Conservation (phyloP, 53 echinoderm and acorn worm species). For the Holothuria scabra region DNA sequence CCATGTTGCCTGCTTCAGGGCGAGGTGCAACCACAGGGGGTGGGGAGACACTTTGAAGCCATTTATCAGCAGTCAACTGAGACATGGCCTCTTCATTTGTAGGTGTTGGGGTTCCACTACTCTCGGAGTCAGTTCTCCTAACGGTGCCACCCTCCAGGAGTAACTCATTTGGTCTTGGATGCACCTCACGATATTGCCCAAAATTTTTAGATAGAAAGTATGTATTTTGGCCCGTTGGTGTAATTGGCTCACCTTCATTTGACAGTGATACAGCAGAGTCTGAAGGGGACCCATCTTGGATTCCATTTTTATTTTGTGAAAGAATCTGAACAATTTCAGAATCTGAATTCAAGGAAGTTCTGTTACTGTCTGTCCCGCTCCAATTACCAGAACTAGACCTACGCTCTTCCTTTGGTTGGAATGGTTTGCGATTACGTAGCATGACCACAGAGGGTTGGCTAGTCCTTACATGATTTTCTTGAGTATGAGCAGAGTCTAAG, state of each 20-base stretch:
- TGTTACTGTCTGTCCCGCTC: slow-evolving; percentile 96
- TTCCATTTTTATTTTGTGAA: slow-evolving; percentile 20
- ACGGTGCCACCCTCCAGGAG: background rate
- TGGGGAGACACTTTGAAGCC: slow-evolving; percentile 82
- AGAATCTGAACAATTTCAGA: slow-evolving; percentile 53
- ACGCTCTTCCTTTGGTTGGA: slow-evolving; percentile 81
- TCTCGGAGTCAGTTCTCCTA: slow-evolving; percentile 13
- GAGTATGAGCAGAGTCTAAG: slow-evolving; percentile 8
- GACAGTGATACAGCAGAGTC: slow-evolving; percentile 99
- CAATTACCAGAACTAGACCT: slow-evolving; percentile 99
- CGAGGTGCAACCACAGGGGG: slow-evolving; percentile 32
- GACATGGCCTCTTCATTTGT: slow-evolving; percentile 76
- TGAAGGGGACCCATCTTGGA: slow-evolving; percentile 76
- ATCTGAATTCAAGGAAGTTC: slow-evolving; percentile 95
- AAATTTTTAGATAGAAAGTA: slow-evolving; percentile 43
- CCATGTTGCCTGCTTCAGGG: slow-evolving; percentile 73
- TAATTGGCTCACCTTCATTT: slow-evolving; percentile 68
- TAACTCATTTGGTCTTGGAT: slow-evolving; percentile 16
- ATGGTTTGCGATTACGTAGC: slow-evolving; percentile 69
- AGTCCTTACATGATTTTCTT: background rate
- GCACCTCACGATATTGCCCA: slow-evolving; percentile 22
- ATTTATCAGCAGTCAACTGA: slow-evolving; percentile 82
- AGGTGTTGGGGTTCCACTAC: slow-evolving; percentile 82
- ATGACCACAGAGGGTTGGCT: slow-evolving; percentile 55
- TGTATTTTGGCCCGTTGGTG: slow-evolving; percentile 45